phyloP scores from a whole-genome alignment of 2,888 invertebrate species.

The Rosalia funebris region DNA sequence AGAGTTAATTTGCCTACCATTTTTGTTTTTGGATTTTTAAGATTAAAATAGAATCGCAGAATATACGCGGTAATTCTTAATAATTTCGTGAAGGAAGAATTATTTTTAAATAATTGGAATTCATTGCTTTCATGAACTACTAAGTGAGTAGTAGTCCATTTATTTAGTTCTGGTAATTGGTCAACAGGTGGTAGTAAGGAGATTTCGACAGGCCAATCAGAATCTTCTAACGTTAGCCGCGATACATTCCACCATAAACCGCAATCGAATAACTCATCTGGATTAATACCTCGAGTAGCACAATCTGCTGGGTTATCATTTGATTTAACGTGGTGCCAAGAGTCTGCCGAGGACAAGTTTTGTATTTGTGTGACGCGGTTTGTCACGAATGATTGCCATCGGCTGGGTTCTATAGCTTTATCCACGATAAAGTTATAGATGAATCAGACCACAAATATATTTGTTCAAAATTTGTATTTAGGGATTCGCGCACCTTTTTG shows the following conservation, averaged over 20 bases:
- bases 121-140: background rate
- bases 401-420: background rate
- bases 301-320: background rate
- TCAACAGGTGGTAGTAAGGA: too few relatives aligned
- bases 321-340: background rate
- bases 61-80: background rate
- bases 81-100: constrained; percentile 5
- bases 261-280: constrained; percentile 10
- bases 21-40: background rate
- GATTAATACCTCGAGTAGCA: background rate
- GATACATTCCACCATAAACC: constrained; percentile 29
- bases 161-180: too few relatives aligned
- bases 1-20: background rate
- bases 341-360: background rate
- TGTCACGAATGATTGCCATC: background rate
- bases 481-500: background rate
- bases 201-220: too few relatives aligned
- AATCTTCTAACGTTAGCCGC: too few relatives aligned
- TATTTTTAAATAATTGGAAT: constrained; percentile 12
- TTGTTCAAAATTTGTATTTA: background rate
- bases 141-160: background rate
- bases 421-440: background rate
- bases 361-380: background rate
- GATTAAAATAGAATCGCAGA: background rate
- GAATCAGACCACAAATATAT: constrained; percentile 3